These are phyloP conservation scores for Peribatodes rhomboidaria DNA, from an alignment of 2,888 invertebrate genomes.

Conservation along the genomic window DNA sequence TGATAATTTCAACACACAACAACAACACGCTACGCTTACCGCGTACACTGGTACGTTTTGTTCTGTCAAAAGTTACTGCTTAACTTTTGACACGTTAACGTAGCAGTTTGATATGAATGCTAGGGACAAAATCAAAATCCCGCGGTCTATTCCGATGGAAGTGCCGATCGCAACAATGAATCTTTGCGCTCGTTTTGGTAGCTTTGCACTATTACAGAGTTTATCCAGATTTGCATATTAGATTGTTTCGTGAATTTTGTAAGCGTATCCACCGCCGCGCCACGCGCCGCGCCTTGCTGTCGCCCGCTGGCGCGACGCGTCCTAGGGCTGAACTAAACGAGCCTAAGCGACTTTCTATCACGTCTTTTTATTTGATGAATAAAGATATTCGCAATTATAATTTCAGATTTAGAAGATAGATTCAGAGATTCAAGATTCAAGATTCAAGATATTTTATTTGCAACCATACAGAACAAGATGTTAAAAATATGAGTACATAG, in stretches of 20 bases:
- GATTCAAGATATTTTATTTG: too few relatives aligned
- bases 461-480: too few relatives aligned
- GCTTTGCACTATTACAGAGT: slow-evolving; percentile 54
- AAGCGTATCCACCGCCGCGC: slow-evolving; percentile 45
- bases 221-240: slow-evolving; percentile 64
- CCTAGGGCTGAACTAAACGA: neutral
- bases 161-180: slow-evolving; percentile 20
- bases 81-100: neutral
- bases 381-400: too few relatives aligned
- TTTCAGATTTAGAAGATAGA: too few relatives aligned
- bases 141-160: slow-evolving; percentile 6
- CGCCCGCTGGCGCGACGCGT: slow-evolving; percentile 41
- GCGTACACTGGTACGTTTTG: too few relatives aligned
- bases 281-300: slow-evolving; percentile 9
- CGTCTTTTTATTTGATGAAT: neutral
- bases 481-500: too few relatives aligned
- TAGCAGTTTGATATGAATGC: slow-evolving; percentile 10
- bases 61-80: too few relatives aligned
- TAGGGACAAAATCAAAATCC: slow-evolving; percentile 14
- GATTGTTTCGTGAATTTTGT: slow-evolving; percentile 66
- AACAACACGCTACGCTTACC: too few relatives aligned
- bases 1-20: too few relatives aligned
- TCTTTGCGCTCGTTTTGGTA: slow-evolving; percentile 31
- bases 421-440: too few relatives aligned
- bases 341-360: neutral